Conservation (phyloP, 1,140 invertebrate genomes). For the Paracyclopina nana region DNA sequence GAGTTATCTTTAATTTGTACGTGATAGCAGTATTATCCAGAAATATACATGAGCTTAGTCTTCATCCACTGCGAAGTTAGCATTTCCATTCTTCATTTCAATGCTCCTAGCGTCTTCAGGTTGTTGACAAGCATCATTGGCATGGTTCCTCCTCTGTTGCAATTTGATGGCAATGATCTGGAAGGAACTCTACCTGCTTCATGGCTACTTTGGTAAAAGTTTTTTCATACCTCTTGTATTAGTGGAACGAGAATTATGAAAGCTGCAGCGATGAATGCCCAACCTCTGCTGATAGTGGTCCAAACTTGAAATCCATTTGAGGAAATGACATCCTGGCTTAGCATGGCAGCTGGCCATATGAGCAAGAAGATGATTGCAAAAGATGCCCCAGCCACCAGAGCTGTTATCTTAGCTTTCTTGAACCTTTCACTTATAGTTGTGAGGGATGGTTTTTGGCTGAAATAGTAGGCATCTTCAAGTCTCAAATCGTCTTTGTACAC, state of each 20-base stretch:
- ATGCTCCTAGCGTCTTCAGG: too few relatives aligned
- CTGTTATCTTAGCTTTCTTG: slow-evolving; percentile 16
- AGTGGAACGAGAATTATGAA: slow-evolving; percentile 18
- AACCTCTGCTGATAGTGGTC: slow-evolving; percentile 16
- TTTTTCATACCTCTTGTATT: slow-evolving; percentile 14
- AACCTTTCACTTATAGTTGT: slow-evolving; percentile 15
- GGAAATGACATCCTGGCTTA: slow-evolving; percentile 13
- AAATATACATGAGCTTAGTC: too few relatives aligned
- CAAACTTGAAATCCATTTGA: slow-evolving; percentile 15
- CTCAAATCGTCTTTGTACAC: slow-evolving; percentile 16
- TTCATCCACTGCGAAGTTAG: too few relatives aligned
- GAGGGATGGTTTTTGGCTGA: slow-evolving; percentile 14
- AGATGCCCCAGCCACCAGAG: slow-evolving; percentile 9
- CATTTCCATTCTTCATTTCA: too few relatives aligned
- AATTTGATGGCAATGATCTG: too few relatives aligned
- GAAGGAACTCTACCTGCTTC: too few relatives aligned
- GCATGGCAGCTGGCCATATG: slow-evolving; percentile 18
- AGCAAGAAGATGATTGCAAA: slow-evolving; percentile 17
- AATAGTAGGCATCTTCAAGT: slow-evolving; percentile 7
- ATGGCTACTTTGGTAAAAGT: too few relatives aligned
- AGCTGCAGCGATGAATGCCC: slow-evolving; percentile 17
- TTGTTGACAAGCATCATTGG: too few relatives aligned
- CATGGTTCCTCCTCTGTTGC: too few relatives aligned
- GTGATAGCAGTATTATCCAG: too few relatives aligned
- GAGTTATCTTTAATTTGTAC: too few relatives aligned